phyloP scores from a whole-genome alignment of 1,140 invertebrate species.

The Pteromalus puparum region DNA sequence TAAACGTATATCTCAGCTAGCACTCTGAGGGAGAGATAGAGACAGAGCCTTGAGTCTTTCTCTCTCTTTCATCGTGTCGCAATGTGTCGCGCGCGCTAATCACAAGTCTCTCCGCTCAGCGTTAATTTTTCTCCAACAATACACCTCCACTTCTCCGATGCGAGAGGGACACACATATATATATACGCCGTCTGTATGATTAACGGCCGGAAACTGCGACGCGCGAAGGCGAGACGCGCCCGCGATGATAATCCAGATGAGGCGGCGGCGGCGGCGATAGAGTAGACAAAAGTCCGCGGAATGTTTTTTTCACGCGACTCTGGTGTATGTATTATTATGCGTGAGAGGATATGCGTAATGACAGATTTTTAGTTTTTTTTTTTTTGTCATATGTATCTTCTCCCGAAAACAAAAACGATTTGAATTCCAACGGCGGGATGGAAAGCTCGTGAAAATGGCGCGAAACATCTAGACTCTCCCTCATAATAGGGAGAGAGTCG shows the following conservation, averaged over 20 bases:
- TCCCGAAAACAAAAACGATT: background rate
- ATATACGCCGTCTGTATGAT: slow-evolving; percentile 8
- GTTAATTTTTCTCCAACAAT: slow-evolving; percentile 41
- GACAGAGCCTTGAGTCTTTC: background rate
- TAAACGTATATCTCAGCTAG: background rate
- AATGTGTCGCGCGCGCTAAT: slow-evolving; percentile 33
- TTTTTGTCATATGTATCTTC: too few species aligned
- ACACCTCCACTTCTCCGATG: background rate
- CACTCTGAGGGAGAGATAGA: background rate
- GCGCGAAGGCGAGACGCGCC: background rate
- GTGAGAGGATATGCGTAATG: background rate
- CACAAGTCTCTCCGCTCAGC: slow-evolving; percentile 31
- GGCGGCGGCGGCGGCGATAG: background rate
- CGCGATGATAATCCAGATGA: slow-evolving; percentile 26
- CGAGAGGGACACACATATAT: background rate
- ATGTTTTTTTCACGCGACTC: background rate
- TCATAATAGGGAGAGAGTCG: background rate
- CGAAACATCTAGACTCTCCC: too few species aligned
- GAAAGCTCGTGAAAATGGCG: too few species aligned
- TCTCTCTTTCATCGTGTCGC: background rate
- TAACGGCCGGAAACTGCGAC: slow-evolving; percentile 9
- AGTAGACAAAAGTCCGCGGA: background rate
- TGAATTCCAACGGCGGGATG: too few species aligned
- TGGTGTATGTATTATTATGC: too few species aligned
- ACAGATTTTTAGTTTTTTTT: background rate